phyloP scores from a whole-genome alignment of 2,888 invertebrate genomes.

The Lordiphosa andalusiaca region DNA sequence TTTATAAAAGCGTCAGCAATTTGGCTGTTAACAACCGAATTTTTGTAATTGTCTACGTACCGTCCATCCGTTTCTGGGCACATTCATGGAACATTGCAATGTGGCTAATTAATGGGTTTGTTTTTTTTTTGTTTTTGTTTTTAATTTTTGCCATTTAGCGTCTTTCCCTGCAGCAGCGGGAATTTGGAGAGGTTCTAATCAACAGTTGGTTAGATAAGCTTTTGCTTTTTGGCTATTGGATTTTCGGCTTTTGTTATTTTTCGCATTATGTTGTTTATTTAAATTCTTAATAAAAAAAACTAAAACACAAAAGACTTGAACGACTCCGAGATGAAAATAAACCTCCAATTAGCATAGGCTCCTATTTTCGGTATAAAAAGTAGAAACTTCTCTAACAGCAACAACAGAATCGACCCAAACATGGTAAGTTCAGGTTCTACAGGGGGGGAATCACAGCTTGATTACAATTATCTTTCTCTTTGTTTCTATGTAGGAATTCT shows the following conservation, averaged over 20 bases:
- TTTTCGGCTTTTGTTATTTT: conserved; percentile 25
- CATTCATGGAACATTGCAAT: conserved; percentile 13
- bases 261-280: conserved; percentile 27
- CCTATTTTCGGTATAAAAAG: conserved; percentile 58
- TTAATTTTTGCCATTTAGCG: conserved; percentile 12
- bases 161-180: conserved; percentile 3
- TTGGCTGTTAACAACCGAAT: too few species aligned
- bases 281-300: conserved; percentile 18
- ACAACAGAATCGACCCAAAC: conserved; percentile 56
- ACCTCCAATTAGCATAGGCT: conserved; percentile 62
- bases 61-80: too few species aligned
- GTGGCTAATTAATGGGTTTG: conserved; percentile 29
- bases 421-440: conserved; percentile 50
- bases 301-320: conserved; percentile 8
- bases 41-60: too few species aligned
- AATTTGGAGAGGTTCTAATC: conserved; percentile 26
- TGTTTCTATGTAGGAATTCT: conserved; percentile 47
- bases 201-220: conserved; percentile 3
- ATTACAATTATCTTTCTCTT: neutral
- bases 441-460: conserved; percentile 28
- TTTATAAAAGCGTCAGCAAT: conserved; percentile 7
- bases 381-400: conserved; percentile 30
- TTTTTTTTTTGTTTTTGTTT: too few species aligned
- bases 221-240: neutral
- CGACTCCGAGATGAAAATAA: conserved; percentile 39